Evolutionary conservation across 2,797 vertebrate genomes (phyloP), one percentile per base, ranked within the genome.

Genomic region (Lophotriccus pileatus): DNA sequence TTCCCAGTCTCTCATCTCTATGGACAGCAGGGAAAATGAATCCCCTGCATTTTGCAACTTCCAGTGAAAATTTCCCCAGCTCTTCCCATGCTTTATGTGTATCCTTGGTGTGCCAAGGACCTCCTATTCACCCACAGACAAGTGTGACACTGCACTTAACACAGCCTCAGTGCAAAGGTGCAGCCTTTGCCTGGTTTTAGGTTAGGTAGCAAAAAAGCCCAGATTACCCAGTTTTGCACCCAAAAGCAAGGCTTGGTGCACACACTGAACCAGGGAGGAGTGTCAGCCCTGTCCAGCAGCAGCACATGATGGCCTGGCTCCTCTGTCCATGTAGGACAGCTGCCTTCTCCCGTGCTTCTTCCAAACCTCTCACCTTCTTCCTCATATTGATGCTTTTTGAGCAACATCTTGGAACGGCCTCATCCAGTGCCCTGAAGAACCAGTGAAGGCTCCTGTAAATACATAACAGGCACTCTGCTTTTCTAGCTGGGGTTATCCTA

Each of bases 241-340:
- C 13, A 23, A 58, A 87, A 63, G 34, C 23, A 28, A 37, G 7
- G 37, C 41, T 55, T 17, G 27, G 47, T 20, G 63, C 32, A 17
- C 36, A 19, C 2, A 0, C n/a, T 14, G 55, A 52, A 23, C 9
- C 3, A 2, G 46, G 37, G 44, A 59, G 5, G 23, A 24, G 4
- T 36, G 53, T 9, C 64, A 60, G 53, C 34, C n/a, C 67, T 62
- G 56, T 8, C 28, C 6, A 11, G 36, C 6, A 18, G 52, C 9
- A 75, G 63, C 56, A 41, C 0, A 0, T 6, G 41, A 32, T 24
- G 32, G 13, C 32, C n/a, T 64, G 32, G 79, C 10, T 81, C 8
- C 22, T 32, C 3, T 11, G 5, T n/a, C 13, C 47, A 14, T 0
- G 6, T 0, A 1, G 14, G 22, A 2, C n/a, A 37, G 43, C 5